These are phyloP conservation scores for Lagodon rhomboides DNA, from an alignment of 2,797 vertebrate genomes.

Conservation along the genomic window DNA sequence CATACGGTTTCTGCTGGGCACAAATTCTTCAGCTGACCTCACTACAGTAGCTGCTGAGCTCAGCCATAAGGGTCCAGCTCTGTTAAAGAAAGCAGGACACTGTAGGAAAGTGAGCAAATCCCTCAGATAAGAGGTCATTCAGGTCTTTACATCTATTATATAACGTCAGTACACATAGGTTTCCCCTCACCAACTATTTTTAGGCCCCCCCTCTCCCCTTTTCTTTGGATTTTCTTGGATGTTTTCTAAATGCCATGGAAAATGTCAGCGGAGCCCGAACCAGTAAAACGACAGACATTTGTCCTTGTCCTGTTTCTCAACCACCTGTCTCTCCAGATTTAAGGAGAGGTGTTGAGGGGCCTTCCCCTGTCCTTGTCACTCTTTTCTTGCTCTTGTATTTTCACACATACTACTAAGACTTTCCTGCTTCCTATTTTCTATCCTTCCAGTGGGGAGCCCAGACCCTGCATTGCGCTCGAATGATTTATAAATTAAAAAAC, in stretches of 20 bases:
- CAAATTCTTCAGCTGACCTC: slow-evolving; percentile 17
- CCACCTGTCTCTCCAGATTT: slow-evolving; percentile 72
- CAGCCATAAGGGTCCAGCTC: slow-evolving; percentile 9
- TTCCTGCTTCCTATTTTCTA: slow-evolving; percentile 8
- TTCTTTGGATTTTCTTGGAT: slow-evolving; percentile 46
- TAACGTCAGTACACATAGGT: slow-evolving; percentile 12
- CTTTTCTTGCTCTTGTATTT: slow-evolving; percentile 40
- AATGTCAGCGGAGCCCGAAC: slow-evolving; percentile 71
- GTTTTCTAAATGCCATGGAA: slow-evolving; percentile 77
- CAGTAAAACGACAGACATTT: slow-evolving; percentile 64
- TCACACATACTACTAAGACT: slow-evolving; percentile 23
- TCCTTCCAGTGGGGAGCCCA: not conserved
- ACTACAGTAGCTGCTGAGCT: not conserved
- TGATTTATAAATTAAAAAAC: slow-evolving; percentile 69
- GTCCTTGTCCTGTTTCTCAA: slow-evolving; percentile 74
- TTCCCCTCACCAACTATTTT: slow-evolving; percentile 56
- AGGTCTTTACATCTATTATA: slow-evolving; percentile 36
- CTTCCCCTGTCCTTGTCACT: slow-evolving; percentile 57
- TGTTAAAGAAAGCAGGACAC: slow-evolving; percentile 10
- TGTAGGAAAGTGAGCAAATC: slow-evolving; percentile 32
- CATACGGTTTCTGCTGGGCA: not conserved
- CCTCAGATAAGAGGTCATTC: slow-evolving; percentile 30
- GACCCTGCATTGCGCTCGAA: slow-evolving; percentile 22
- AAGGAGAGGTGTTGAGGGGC: slow-evolving; percentile 62
- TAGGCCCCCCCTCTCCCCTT: not conserved